phyloP scores from a whole-genome alignment of 2,113 vertebrate genomes.

The Delphinus delphis region DNA sequence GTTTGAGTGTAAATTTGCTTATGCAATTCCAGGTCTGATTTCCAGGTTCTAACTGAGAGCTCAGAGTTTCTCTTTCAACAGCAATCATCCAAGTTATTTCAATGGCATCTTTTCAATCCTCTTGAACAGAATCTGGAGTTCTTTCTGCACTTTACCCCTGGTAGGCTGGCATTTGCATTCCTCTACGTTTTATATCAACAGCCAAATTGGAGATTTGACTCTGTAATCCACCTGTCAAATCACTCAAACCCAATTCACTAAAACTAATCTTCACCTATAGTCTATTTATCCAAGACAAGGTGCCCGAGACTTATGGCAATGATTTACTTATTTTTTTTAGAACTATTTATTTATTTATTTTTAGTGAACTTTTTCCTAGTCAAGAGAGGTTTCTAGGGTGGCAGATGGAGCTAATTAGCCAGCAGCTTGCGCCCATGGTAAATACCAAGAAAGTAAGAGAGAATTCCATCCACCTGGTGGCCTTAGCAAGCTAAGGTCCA shows the following conservation, averaged over 20 bases:
- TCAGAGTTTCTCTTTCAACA: not conserved
- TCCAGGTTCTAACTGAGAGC: not conserved
- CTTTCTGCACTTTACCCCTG: no score
- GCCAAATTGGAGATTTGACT: not conserved
- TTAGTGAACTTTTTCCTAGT: not conserved
- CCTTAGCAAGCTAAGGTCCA: no score
- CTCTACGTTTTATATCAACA: not conserved
- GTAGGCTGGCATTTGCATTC: not conserved
- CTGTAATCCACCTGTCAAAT: not conserved
- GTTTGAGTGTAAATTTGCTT: not conserved
- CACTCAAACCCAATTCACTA: not conserved
- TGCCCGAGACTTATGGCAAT: not conserved
- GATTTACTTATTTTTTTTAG: not conserved
- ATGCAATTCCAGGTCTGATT: not conserved
- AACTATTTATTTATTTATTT: not conserved
- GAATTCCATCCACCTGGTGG: not conserved
- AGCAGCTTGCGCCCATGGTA: not conserved
- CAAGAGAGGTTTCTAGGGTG: not conserved
- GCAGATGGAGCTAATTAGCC: not conserved
- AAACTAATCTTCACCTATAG: not conserved
- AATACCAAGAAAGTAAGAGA: not conserved
- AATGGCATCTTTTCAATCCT: not conserved
- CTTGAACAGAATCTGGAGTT: not conserved
- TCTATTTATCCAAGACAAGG: not conserved
- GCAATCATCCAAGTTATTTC: not conserved